phyloP scores from a whole-genome alignment of 2,888 invertebrate genomes.

The Eurois occulta region DNA sequence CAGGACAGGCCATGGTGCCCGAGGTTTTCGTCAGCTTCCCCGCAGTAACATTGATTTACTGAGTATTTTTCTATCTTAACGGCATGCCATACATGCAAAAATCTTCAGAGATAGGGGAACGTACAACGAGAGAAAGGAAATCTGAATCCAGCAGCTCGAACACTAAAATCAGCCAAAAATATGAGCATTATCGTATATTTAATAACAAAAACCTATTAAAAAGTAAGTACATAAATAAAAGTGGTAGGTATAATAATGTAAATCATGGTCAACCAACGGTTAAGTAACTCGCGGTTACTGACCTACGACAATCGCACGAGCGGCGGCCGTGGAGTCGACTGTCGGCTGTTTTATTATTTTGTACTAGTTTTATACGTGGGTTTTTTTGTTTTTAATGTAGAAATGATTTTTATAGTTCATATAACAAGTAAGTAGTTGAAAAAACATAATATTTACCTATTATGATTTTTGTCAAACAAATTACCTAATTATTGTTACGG shows the following conservation, averaged over 20 bases:
- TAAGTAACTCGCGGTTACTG: constrained; percentile 75
- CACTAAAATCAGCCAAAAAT: constrained; percentile 1
- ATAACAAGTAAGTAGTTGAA: not conserved
- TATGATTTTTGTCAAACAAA: not conserved
- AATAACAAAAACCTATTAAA: constrained; percentile 11
- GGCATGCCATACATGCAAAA: not conserved
- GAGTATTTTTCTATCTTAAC: too few species aligned
- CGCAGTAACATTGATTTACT: too few species aligned
- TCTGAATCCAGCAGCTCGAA: not conserved
- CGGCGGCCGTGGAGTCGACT: constrained; percentile 64
- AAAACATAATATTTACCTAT: not conserved
- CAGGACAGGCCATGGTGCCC: too few species aligned
- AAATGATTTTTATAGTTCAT: not conserved
- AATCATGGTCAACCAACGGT: constrained; percentile 62
- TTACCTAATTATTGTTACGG: not conserved
- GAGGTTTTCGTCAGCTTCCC: too few species aligned
- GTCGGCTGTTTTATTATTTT: constrained; percentile 14
- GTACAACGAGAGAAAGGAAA: too few species aligned
- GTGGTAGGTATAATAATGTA: constrained; percentile 23
- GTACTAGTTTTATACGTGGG: not conserved
- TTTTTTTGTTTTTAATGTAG: not conserved
- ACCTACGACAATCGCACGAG: constrained; percentile 68
- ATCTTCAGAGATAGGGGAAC: not conserved
- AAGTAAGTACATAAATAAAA: constrained; percentile 21
- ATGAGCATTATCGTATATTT: not conserved